These are phyloP conservation scores for Mallotus villosus DNA, from an alignment of 2,797 vertebrate genomes.

Conservation along the genomic window DNA sequence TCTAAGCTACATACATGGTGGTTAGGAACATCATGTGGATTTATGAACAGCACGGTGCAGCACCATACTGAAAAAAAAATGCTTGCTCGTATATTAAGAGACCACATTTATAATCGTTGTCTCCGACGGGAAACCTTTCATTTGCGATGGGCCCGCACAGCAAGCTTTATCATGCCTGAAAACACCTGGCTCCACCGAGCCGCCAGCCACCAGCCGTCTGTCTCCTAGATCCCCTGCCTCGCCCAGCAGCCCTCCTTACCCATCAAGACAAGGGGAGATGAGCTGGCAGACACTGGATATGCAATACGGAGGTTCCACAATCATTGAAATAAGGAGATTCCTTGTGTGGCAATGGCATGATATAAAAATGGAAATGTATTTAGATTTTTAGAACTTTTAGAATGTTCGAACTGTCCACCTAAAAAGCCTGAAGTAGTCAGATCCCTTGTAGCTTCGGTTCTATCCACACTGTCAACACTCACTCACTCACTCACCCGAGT, in stretches of 20 bases:
- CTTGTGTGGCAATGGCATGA: too few species aligned
- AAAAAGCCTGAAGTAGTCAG: not conserved
- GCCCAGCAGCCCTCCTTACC: conserved; percentile 45
- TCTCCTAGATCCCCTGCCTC: conserved; percentile 59
- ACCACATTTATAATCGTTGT: conserved; percentile 73
- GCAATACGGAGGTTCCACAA: not conserved
- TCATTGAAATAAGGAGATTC: too few species aligned
- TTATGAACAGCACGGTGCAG: conserved; percentile 69
- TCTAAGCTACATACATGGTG: conserved; percentile 59
- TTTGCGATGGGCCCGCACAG: conserved; percentile 76
- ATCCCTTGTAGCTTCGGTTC: not conserved
- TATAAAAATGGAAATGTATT: not conserved
- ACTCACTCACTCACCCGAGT: conserved; percentile 82
- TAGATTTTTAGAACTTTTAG: not conserved
- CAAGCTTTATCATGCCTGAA: conserved; percentile 81
- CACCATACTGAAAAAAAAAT: conserved; percentile 68
- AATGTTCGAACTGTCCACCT: not conserved
- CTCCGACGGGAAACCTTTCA: conserved; percentile 77
- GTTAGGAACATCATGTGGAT: conserved; percentile 74
- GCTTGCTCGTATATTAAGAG: conserved; percentile 77
- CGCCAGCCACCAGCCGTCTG: conserved; percentile 45
- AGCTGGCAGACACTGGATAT: conserved; percentile 45
- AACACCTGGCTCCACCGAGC: conserved; percentile 76
- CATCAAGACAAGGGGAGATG: conserved; percentile 49
- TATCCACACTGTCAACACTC: conserved; percentile 12